phyloP scores from a whole-genome alignment of 2,888 invertebrate species.

The Acronicta leporina region DNA sequence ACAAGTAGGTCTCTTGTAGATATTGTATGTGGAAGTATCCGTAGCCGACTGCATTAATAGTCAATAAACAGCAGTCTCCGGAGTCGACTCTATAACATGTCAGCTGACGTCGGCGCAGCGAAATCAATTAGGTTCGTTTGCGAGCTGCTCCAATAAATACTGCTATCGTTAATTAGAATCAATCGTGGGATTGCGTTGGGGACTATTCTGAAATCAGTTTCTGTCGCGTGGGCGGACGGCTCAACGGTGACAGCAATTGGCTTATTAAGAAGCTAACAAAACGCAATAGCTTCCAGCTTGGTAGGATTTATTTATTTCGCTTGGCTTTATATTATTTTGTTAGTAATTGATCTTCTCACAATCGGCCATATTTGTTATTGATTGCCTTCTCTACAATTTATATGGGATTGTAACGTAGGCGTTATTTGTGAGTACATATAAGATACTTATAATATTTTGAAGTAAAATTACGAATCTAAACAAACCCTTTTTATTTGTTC shows the following conservation, averaged over 20 bases:
- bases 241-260: conserved; percentile 77
- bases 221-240: conserved; percentile 74
- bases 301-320: conserved; percentile 71
- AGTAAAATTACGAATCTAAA: conserved; percentile 4
- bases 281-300: conserved; percentile 69
- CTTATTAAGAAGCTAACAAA: conserved; percentile 81
- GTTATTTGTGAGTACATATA: not conserved
- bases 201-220: conserved; percentile 83
- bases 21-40: conserved; percentile 43
- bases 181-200: conserved; percentile 84
- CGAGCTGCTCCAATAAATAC: conserved; percentile 86
- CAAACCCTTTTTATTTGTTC: conserved; percentile 1
- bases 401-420: conserved; percentile 19
- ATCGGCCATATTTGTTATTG: conserved; percentile 47
- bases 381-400: conserved; percentile 22
- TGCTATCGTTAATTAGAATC: conserved; percentile 89
- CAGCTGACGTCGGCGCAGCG: conserved; percentile 68
- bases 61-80: conserved; percentile 67
- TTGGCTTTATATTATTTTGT: conserved; percentile 60
- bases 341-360: conserved; percentile 63
- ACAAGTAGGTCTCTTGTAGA: conserved; percentile 8
- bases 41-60: conserved; percentile 63
- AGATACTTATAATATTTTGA: not conserved
- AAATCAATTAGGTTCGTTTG: conserved; percentile 88
- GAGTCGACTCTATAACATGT: conserved; percentile 64